Evolutionary conservation across 2,797 vertebrate species (phyloP).

Genomic region (Nasua narica): DNA sequence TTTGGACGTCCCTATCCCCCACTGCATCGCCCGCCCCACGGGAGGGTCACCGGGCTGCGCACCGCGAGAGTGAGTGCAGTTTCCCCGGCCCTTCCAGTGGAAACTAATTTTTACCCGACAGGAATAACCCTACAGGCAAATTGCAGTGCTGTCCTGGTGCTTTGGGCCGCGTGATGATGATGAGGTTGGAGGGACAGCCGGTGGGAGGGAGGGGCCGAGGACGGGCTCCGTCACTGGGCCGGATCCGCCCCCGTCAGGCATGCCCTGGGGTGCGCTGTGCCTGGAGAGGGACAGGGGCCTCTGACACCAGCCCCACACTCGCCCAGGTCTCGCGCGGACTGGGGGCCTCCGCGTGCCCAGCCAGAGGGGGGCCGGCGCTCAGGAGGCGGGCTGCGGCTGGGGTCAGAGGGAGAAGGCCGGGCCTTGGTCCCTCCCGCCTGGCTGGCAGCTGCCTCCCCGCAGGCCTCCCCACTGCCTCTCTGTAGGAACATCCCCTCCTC

Average conservation of each 20-base stretch:
- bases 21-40: too few species aligned
- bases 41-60: neutral
- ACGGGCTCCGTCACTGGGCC: neutral
- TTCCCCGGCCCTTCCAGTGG: neutral
- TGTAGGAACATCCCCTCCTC: neutral
- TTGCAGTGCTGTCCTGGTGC: slow-evolving; percentile 25
- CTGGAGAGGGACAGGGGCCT: neutral
- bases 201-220: neutral
- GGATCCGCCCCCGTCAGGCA: neutral
- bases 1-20: neutral
- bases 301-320: neutral
- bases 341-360: neutral
- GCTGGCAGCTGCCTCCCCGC: neutral
- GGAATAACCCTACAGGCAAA: slow-evolving; percentile 55
- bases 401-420: neutral
- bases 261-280: fast-evolving
- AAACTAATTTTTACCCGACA: slow-evolving; percentile 44
- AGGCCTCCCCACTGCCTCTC: neutral
- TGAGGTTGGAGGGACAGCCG: slow-evolving; percentile 16
- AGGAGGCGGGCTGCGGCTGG: neutral
- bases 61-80: fast-evolving
- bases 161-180: neutral
- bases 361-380: neutral
- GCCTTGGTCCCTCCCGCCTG: neutral
- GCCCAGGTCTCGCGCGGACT: neutral